phyloP scores from a whole-genome alignment of 2,888 invertebrate genomes.

The Conus canariensis region DNA sequence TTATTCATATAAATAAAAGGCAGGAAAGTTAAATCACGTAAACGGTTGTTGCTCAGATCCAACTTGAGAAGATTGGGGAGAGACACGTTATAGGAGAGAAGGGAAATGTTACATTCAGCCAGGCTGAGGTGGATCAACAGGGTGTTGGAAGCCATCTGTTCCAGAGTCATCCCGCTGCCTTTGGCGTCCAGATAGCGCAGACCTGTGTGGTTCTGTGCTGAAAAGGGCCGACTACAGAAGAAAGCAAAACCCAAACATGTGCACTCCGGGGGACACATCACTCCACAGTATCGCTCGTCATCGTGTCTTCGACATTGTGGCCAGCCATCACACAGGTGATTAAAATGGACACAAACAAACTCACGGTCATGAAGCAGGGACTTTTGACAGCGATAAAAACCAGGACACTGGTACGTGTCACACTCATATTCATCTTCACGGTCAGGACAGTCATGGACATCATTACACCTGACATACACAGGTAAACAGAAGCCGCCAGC shows the following conservation, averaged over 20 bases:
- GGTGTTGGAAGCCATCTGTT: background rate
- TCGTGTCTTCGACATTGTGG: conserved; percentile 46
- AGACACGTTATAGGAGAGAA: background rate
- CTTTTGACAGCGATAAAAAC: background rate
- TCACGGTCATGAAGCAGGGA: background rate
- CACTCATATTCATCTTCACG: background rate
- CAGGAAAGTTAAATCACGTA: background rate
- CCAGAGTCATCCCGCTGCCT: background rate
- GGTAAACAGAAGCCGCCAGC: background rate
- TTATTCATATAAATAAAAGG: background rate
- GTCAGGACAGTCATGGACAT: background rate
- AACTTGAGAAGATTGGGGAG: background rate
- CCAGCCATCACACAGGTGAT: conserved; percentile 44
- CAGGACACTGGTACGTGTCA: background rate
- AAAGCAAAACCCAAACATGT: conserved; percentile 13
- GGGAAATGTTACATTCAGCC: background rate
- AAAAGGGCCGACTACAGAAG: background rate
- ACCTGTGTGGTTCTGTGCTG: background rate
- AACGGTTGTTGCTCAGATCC: background rate
- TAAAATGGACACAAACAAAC: conserved; percentile 38
- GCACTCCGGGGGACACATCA: conserved; percentile 16
- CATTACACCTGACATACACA: background rate
- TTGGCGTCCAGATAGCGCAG: conserved; percentile 13
- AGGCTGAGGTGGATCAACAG: conserved; percentile 1
- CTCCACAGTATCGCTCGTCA: conserved; percentile 40